phyloP scores from a whole-genome alignment of 1,140 invertebrate genomes.

The Hylaeus volcanicus region DNA sequence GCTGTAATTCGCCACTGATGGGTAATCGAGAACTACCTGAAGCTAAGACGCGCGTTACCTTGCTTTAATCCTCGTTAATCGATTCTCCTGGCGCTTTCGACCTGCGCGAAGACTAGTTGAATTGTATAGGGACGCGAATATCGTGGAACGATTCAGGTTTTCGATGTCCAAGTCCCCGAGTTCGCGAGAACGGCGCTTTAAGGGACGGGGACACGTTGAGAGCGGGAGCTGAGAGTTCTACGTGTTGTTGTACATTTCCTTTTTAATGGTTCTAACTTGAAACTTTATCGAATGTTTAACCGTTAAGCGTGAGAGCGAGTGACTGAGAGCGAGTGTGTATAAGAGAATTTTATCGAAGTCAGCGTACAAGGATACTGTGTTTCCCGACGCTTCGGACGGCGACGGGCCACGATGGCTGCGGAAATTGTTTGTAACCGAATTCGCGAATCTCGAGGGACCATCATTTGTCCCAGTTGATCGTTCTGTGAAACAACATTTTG shows the following conservation, averaged over 20 bases:
- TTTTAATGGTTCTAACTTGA: conserved; percentile 62
- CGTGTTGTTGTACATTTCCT: conserved; percentile 63
- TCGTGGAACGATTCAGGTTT: neutral
- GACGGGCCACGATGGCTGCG: conserved; percentile 43
- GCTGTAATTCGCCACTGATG: too few relatives aligned
- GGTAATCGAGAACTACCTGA: too few relatives aligned
- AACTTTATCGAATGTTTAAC: conserved; percentile 55
- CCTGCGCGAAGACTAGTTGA: too few relatives aligned
- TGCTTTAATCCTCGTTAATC: too few relatives aligned
- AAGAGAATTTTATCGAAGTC: conserved; percentile 53
- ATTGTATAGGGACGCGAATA: too few relatives aligned
- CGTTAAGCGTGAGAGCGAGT: conserved; percentile 29
- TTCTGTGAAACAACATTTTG: too few relatives aligned
- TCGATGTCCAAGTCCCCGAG: conserved; percentile 2
- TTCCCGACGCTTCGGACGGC: conserved; percentile 11
- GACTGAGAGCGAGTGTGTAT: neutral
- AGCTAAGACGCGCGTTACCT: too few relatives aligned
- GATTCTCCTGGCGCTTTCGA: too few relatives aligned
- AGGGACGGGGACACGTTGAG: conserved; percentile 15
- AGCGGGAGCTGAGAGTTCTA: conserved; percentile 57
- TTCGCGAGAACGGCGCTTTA: conserved; percentile 13
- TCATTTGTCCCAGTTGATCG: too few relatives aligned
- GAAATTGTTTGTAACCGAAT: neutral
- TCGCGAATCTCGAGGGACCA: neutral
- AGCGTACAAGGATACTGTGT: conserved; percentile 20